These are phyloP conservation scores for Ailuropoda melanoleuca DNA, from an alignment of 2,113 vertebrate genomes.

Conservation along the genomic window DNA sequence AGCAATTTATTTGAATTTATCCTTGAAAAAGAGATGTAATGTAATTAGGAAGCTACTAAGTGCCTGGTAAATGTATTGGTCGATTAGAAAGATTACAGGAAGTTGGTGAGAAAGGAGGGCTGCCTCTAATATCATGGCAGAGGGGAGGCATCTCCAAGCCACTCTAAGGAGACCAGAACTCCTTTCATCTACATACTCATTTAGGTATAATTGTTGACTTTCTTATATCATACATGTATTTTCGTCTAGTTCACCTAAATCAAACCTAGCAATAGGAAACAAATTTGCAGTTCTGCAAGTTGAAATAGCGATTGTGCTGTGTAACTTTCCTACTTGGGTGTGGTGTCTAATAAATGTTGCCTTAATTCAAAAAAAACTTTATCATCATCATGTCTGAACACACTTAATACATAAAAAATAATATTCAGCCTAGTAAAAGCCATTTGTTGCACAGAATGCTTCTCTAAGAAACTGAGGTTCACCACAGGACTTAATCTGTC, in stretches of 20 bases:
- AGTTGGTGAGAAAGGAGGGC: conserved; percentile 41
- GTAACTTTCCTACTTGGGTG: neutral
- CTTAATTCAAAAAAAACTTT: neutral
- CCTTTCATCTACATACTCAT: neutral
- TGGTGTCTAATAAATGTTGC: neutral
- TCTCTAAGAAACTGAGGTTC: neutral
- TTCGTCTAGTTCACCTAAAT: neutral
- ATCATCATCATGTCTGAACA: neutral
- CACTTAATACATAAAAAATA: neutral
- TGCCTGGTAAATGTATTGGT: conserved; percentile 58
- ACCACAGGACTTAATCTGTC: neutral
- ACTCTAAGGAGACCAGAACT: conserved; percentile 1
- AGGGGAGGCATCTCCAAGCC: conserved; percentile 38
- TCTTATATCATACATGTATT: neutral
- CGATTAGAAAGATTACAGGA: conserved; percentile 49
- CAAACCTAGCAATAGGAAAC: neutral
- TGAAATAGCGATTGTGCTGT: neutral
- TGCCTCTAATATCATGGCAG: conserved; percentile 23
- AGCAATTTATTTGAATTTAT: conserved; percentile 72
- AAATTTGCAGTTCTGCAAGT: neutral
- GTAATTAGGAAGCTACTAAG: conserved; percentile 62
- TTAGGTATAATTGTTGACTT: conserved; percentile 5
- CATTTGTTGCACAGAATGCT: neutral
- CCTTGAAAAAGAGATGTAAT: conserved; percentile 51
- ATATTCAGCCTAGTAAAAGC: neutral